Evolutionary conservation across 2,888 invertebrate species (phyloP).

Genomic region (Cryptocephalus primarius): DNA sequence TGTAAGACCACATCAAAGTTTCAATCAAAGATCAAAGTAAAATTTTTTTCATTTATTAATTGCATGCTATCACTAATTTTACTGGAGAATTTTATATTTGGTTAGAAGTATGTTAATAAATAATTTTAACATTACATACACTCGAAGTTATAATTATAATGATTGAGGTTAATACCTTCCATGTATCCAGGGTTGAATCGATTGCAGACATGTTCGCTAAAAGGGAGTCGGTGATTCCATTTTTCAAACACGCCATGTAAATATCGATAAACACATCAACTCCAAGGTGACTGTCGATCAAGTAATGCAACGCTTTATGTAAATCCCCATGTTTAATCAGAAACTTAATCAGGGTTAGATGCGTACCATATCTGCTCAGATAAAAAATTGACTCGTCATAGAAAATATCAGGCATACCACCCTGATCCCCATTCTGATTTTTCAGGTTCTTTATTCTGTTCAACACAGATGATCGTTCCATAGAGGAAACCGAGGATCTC

Average conservation of each 20-base stretch:
- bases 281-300: conserved; percentile 55
- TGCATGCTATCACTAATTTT: no score
- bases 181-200: conserved; percentile 55
- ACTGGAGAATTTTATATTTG: no score
- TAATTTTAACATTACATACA: no score
- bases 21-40: no score
- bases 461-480: conserved; percentile 21
- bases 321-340: conserved; percentile 62
- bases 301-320: conserved; percentile 56
- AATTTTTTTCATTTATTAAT: not conserved
- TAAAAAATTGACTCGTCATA: conserved; percentile 77
- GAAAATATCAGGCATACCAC: conserved; percentile 43
- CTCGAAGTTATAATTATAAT: no score
- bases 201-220: conserved; percentile 53
- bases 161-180: conserved; percentile 43
- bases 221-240: conserved; percentile 49
- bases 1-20: conserved; percentile 20
- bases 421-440: conserved; percentile 16
- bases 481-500: no score
- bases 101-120: not conserved
- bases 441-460: conserved; percentile 38
- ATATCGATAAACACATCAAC: conserved; percentile 65
- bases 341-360: conserved; percentile 62
- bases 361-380: conserved; percentile 67
- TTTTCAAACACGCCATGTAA: conserved; percentile 56